Percentiles rank a stretch among this genome's conserved stretches.
Conservation (phyloP, 2,888 invertebrate genomes). For the Nemoura dubitans region DNA sequence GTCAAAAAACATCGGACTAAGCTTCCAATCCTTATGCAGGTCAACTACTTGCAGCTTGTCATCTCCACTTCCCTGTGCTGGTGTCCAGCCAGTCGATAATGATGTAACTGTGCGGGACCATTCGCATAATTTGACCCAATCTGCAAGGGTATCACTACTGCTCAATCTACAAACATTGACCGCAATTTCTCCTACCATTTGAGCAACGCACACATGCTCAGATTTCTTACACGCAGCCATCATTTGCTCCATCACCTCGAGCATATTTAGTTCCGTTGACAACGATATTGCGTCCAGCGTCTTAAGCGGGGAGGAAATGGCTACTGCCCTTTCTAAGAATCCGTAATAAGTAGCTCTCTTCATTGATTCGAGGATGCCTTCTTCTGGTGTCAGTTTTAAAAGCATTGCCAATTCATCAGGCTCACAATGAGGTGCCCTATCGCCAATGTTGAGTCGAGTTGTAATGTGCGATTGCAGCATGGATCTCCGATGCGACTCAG, state of each 20-base stretch:
- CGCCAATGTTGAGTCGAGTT: neutral
- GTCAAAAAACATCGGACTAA: slow-evolving; percentile 23
- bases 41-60: neutral
- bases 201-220: neutral
- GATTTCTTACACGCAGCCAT: neutral
- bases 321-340: neutral
- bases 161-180: neutral
- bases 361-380: slow-evolving; percentile 38
- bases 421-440: neutral
- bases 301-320: neutral
- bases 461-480: slow-evolving; percentile 3
- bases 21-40: neutral
- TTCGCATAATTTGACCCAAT: neutral
- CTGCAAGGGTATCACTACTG: neutral
- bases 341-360: slow-evolving; percentile 2
- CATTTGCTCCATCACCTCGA: neutral
- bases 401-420: neutral
- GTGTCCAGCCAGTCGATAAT: neutral
- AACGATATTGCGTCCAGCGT: neutral
- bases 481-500: neutral
- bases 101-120: neutral
- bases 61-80: neutral
- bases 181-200: neutral
- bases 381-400: slow-evolving; percentile 21
- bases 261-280: neutral